Evolutionary conservation across 2,888 invertebrate genomes (phyloP).

Genomic region (Melitaea athalia): DNA sequence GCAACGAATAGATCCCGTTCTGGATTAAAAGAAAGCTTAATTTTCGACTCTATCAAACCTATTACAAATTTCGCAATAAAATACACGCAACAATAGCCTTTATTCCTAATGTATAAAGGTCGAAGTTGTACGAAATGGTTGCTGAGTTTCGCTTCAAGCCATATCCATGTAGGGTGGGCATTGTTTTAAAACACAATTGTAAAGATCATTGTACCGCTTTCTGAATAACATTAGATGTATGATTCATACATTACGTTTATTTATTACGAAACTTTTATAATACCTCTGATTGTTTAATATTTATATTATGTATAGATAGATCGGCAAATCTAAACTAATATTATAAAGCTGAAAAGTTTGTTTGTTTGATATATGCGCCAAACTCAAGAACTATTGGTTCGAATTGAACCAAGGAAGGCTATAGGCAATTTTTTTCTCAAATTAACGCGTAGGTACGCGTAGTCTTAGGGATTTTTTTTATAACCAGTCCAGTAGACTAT

Average conservation of each 20-base stretch:
- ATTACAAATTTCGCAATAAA: background rate
- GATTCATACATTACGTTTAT: constrained; percentile 21
- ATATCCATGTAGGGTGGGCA: constrained; percentile 34
- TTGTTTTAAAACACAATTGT: constrained; percentile 38
- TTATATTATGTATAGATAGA: background rate
- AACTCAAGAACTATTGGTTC: too few species aligned
- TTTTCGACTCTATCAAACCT: constrained; percentile 19
- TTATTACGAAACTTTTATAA: constrained; percentile 6
- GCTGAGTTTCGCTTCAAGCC: constrained; percentile 17
- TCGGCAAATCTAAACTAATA: background rate
- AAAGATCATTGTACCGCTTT: constrained; percentile 33
- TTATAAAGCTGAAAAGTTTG: too few species aligned
- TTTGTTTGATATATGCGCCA: too few species aligned
- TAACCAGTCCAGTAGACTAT: too few species aligned
- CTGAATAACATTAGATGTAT: constrained; percentile 23
- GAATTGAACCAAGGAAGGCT: too few species aligned
- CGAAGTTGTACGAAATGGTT: constrained; percentile 1
- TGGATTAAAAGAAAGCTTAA: constrained; percentile 34
- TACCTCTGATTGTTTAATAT: background rate
- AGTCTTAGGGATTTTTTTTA: too few species aligned
- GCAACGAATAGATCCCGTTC: constrained; percentile 20
- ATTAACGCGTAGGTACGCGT: too few species aligned
- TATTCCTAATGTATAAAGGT: background rate
- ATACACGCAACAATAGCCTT: constrained; percentile 1
- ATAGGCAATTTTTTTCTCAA: too few species aligned